Conservation (phyloP, 2,888 invertebrate species). For the Philonicus albiceps region DNA sequence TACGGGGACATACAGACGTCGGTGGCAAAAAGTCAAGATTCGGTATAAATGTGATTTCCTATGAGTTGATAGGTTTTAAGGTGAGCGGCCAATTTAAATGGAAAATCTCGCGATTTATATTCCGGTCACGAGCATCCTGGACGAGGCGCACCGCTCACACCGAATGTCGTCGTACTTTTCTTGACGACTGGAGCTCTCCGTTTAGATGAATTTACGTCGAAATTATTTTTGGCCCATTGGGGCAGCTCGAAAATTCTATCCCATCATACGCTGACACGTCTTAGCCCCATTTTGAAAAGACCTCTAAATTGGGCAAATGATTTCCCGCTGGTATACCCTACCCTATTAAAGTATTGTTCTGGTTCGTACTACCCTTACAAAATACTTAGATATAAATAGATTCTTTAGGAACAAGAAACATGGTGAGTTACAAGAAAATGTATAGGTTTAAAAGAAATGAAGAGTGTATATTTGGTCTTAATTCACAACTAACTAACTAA, state of each 20-base stretch:
- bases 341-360: neutral
- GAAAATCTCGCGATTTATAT: slow-evolving; percentile 33
- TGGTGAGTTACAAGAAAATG: neutral
- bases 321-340: neutral
- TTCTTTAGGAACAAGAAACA: neutral
- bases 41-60: slow-evolving; percentile 35
- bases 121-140: slow-evolving; percentile 20
- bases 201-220: neutral
- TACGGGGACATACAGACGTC: neutral
- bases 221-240: neutral
- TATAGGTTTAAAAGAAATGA: too few relatives aligned
- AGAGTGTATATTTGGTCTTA: too few relatives aligned
- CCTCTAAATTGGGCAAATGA: neutral
- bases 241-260: neutral
- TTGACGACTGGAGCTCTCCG: neutral
- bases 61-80: slow-evolving; percentile 20
- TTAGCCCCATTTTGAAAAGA: neutral
- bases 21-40: slow-evolving; percentile 16
- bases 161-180: neutral
- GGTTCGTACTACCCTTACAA: neutral
- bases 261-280: neutral
- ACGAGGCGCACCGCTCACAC: neutral
- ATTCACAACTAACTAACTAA: too few relatives aligned
- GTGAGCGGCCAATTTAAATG: slow-evolving; percentile 29
- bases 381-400: neutral